phyloP scores from a whole-genome alignment of 2,888 invertebrate genomes.

The Chrysolina haemoptera region DNA sequence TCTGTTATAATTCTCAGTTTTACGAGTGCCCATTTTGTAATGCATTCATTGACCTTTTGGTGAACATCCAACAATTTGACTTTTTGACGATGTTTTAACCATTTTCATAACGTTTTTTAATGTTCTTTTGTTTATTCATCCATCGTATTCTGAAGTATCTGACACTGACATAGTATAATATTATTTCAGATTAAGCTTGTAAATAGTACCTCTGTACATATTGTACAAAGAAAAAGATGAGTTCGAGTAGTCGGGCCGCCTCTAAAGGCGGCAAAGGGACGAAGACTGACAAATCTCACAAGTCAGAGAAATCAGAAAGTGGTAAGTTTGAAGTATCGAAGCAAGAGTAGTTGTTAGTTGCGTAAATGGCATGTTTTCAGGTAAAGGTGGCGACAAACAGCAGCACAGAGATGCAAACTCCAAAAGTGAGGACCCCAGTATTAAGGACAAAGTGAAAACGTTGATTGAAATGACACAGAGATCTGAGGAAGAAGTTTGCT shows the following conservation, averaged over 20 bases:
- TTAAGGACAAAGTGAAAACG: constrained; percentile 82
- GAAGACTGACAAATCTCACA: constrained; percentile 68
- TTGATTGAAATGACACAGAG: constrained; percentile 93
- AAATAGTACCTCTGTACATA: constrained; percentile 86
- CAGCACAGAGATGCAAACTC: constrained; percentile 62
- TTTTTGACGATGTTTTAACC: neutral
- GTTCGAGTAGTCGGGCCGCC: constrained; percentile 81
- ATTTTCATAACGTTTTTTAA: neutral
- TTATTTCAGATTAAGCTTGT: constrained; percentile 78
- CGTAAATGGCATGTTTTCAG: constrained; percentile 48
- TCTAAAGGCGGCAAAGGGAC: constrained; percentile 74
- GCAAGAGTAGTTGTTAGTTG: neutral
- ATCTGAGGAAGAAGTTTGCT: constrained; percentile 91
- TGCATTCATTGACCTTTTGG: neutral
- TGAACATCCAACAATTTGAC: neutral
- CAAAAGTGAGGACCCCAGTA: constrained; percentile 74
- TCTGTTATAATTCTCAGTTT: too few relatives aligned
- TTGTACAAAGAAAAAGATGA: constrained; percentile 77
- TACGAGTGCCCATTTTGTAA: neutral
- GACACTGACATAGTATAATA: constrained; percentile 49
- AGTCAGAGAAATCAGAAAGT: constrained; percentile 67
- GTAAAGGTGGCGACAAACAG: constrained; percentile 65
- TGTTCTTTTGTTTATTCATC: constrained; percentile 11
- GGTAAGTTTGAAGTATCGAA: constrained; percentile 55
- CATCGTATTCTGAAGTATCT: constrained; percentile 28